phyloP scores from a whole-genome alignment of 2,113 vertebrate genomes.

The Beaufortia kweichowensis region DNA sequence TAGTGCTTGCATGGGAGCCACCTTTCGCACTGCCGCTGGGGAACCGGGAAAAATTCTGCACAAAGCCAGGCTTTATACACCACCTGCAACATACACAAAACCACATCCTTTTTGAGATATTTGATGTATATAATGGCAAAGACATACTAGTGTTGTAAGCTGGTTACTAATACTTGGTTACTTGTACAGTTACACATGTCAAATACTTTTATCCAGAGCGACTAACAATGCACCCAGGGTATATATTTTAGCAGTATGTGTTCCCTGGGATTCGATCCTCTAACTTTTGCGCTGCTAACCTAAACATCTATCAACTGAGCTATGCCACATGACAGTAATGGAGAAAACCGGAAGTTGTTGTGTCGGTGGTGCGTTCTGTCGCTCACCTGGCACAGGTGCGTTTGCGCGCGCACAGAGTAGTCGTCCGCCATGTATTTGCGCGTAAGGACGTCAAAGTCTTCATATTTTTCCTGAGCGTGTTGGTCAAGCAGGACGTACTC shows the following conservation, averaged over 20 bases:
- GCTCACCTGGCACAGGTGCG: slow-evolving; percentile 39
- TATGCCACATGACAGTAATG: too few species aligned
- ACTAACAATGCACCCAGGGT: neutral
- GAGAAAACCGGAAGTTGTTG: neutral
- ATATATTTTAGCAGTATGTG: neutral
- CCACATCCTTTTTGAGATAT: too few species aligned
- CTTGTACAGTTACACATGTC: too few species aligned
- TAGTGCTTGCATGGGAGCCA: slow-evolving; percentile 89
- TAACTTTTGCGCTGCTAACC: too few species aligned
- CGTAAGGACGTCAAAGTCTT: slow-evolving; percentile 84
- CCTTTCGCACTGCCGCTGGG: slow-evolving; percentile 85
- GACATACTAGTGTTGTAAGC: too few species aligned
- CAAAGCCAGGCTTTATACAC: slow-evolving; percentile 92
- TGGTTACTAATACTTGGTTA: too few species aligned
- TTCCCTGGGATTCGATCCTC: too few species aligned
- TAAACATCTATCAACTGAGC: too few species aligned
- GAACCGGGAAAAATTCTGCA: slow-evolving; percentile 86
- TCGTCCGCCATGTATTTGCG: slow-evolving; percentile 84
- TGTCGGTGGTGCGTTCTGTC: neutral
- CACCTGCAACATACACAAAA: slow-evolving; percentile 67
- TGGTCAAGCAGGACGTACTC: slow-evolving; percentile 83
- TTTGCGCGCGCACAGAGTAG: slow-evolving; percentile 81
- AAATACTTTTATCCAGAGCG: neutral
- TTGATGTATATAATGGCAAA: too few species aligned
- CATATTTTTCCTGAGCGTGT: slow-evolving; percentile 91